A percentile compares a stretch with the other conserved stretches of the same genome.
phyloP scores from a whole-genome alignment of 2,113 vertebrate genomes.

The Trematomus loennbergii region DNA sequence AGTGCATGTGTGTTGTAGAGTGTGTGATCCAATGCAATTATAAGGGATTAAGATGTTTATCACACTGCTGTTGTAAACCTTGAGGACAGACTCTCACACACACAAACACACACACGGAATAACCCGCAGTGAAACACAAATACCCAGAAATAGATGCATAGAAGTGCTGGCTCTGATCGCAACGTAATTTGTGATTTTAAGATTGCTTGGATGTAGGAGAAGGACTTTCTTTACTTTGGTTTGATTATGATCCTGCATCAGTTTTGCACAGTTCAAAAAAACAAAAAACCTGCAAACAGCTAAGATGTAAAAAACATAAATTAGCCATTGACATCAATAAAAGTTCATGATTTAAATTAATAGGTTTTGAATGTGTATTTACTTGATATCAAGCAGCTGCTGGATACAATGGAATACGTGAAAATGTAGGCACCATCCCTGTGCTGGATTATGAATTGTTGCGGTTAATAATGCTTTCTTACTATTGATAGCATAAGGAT shows the following conservation, averaged over 20 bases:
- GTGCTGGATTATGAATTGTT: not conserved
- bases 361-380: not conserved
- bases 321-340: not conserved
- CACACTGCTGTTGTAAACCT: conserved; percentile 56
- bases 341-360: not conserved
- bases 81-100: conserved; percentile 6
- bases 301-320: not conserved
- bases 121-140: conserved; percentile 15
- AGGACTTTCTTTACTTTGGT: not conserved
- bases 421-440: not conserved
- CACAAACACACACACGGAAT: conserved; percentile 1
- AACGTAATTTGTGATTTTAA: conserved; percentile 10
- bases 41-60: conserved; percentile 77
- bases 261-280: not conserved
- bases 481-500: not conserved
- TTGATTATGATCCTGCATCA: not conserved
- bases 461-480: not conserved
- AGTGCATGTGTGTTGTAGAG: conserved; percentile 14
- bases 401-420: too few relatives aligned
- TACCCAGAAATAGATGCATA: not conserved
- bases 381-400: not conserved
- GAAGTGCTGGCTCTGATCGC: not conserved
- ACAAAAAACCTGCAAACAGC: not conserved
- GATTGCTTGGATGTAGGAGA: not conserved
- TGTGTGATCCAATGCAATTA: conserved; percentile 68